phyloP scores from a whole-genome alignment of 2,113 vertebrate species.

The Sardina pilchardus region DNA sequence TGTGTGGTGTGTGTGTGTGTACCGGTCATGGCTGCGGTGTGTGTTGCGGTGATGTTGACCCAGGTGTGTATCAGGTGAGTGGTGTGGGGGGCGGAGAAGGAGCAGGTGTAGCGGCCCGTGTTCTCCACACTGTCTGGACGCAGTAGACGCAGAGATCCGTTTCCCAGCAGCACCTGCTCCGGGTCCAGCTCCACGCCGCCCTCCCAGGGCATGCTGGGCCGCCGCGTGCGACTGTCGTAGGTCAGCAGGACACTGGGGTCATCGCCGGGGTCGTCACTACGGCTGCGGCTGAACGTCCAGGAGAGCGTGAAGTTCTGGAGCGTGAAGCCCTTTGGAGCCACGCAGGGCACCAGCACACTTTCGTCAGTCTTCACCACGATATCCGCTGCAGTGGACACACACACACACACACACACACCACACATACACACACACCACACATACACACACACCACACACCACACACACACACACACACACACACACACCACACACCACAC shows the following conservation, averaged over 20 bases:
- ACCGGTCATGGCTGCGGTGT: not conserved
- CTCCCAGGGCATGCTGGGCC: slow-evolving; percentile 62
- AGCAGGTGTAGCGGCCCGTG: slow-evolving; percentile 67
- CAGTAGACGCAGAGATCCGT: slow-evolving; percentile 66
- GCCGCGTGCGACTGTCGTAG: slow-evolving; percentile 64
- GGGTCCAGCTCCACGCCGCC: slow-evolving; percentile 61
- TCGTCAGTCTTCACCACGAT: slow-evolving; percentile 52
- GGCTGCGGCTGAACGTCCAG: slow-evolving; percentile 65
- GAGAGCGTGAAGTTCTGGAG: slow-evolving; percentile 69
- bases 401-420: not conserved
- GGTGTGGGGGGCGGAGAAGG: slow-evolving; percentile 59
- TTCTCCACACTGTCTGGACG: slow-evolving; percentile 57
- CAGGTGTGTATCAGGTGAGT: slow-evolving; percentile 60
- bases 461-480: too few relatives aligned
- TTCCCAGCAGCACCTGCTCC: slow-evolving; percentile 57
- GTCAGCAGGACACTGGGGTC: slow-evolving; percentile 61
- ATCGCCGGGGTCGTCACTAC: too few relatives aligned
- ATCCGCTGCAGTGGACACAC: not conserved
- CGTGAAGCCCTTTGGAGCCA: slow-evolving; percentile 44
- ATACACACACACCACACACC: too few relatives aligned
- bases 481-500: too few relatives aligned
- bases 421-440: too few relatives aligned
- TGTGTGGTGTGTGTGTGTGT: not conserved
- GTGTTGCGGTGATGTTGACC: slow-evolving; percentile 62
- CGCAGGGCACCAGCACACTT: slow-evolving; percentile 66